These are phyloP conservation scores for Nerophis ophidion DNA, from an alignment of 2,113 vertebrate genomes.

Conservation along the genomic window DNA sequence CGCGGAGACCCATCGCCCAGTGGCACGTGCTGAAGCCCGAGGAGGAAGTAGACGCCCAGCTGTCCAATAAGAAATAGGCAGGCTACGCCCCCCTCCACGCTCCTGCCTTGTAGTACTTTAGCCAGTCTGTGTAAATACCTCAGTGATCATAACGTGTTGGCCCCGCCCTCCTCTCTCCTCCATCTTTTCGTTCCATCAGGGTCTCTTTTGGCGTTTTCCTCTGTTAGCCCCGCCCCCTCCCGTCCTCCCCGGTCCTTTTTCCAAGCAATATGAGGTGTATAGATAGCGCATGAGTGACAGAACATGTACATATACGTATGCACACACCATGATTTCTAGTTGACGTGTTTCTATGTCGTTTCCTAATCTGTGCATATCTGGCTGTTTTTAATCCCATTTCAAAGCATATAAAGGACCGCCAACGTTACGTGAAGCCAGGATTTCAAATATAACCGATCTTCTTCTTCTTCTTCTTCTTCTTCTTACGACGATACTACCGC, in stretches of 20 bases:
- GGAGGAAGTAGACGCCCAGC: constrained; percentile 95
- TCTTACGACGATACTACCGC: background rate
- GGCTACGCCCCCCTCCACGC: constrained; percentile 70
- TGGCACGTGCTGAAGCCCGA: constrained; percentile 95
- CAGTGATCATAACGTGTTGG: constrained; percentile 81
- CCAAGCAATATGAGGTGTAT: constrained; percentile 99
- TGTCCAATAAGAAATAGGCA: constrained; percentile 92
- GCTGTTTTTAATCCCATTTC: constrained; percentile 99
- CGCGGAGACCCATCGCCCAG: constrained; percentile 95
- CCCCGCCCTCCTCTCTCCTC: constrained; percentile 71
- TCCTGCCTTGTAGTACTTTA: constrained; percentile 90
- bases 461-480: constrained; percentile 53
- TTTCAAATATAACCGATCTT: constrained; percentile 83
- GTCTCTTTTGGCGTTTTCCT: constrained; percentile 43
- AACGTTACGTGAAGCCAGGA: constrained; percentile 88
- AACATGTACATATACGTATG: constrained; percentile 96
- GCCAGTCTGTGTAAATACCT: constrained; percentile 99
- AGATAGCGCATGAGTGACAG: constrained; percentile 99
- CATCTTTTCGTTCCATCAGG: constrained; percentile 22
- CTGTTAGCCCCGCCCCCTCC: constrained; percentile 29
- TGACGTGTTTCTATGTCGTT: constrained; percentile 99
- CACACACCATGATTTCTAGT: constrained; percentile 95
- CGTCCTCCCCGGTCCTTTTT: constrained; percentile 81
- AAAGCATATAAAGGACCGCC: constrained; percentile 98
- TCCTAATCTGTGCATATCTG: constrained; percentile 82